Conservation (phyloP, 2,797 vertebrate species). For the Gymnothorax javanicus region DNA sequence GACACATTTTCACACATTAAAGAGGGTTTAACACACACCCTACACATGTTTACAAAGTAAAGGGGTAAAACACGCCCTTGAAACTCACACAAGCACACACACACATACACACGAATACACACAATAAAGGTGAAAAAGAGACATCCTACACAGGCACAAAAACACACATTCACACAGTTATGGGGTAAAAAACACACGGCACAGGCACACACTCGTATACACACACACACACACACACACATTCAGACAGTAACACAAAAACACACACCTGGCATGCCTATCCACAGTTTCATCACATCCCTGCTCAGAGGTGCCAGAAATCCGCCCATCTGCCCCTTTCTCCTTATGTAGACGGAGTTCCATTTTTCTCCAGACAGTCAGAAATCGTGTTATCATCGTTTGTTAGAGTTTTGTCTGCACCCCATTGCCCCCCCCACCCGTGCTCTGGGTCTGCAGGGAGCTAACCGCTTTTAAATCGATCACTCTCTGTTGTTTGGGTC, state of each 20-base stretch:
- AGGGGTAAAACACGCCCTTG: neutral
- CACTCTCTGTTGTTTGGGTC: neutral
- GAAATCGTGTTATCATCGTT: neutral
- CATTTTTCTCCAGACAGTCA: neutral
- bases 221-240: neutral
- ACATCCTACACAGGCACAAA: too few relatives aligned
- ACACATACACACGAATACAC: neutral
- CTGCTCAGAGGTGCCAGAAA: neutral
- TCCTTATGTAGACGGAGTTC: neutral
- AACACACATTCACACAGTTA: neutral
- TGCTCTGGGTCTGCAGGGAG: neutral
- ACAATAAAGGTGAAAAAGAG: too few relatives aligned
- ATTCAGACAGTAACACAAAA: neutral
- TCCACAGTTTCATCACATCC: neutral
- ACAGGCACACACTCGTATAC: too few relatives aligned
- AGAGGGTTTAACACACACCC: neutral
- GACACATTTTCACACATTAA: neutral
- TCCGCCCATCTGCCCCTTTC: neutral
- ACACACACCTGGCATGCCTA: neutral
- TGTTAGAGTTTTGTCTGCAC: neutral
- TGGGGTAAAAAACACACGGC: neutral
- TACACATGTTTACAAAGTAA: neutral
- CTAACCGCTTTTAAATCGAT: conserved; percentile 24
- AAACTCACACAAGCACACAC: neutral
- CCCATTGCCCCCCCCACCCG: neutral